phyloP scores from a whole-genome alignment of 1,140 invertebrate genomes.

The Capitella teleta region DNA sequence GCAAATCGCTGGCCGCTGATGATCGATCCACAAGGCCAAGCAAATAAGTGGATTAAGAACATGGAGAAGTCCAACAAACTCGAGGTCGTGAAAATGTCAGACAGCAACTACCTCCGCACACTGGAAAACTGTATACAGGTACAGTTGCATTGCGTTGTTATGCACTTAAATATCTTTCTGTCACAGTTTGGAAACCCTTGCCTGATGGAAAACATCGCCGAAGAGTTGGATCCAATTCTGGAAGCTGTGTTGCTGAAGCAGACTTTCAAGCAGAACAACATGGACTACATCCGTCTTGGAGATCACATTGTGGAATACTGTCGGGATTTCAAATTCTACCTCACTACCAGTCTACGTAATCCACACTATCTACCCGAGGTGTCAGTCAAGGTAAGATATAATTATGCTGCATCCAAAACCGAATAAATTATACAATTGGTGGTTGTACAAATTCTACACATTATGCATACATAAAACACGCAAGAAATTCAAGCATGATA shows the following conservation, averaged over 20 bases:
- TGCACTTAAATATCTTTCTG: background rate
- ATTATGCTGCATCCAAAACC: no score
- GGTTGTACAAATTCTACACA: no score
- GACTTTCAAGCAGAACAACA: conserved; percentile 33
- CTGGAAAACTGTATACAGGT: conserved; percentile 43
- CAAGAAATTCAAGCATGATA: no score
- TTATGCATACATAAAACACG: no score
- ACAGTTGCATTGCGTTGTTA: background rate
- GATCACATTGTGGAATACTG: conserved; percentile 40
- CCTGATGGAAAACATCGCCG: conserved; percentile 40
- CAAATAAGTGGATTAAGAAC: conserved; percentile 44
- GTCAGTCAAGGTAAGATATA: conserved; percentile 34
- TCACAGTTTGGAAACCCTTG: conserved; percentile 41
- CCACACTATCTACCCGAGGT: conserved; percentile 42
- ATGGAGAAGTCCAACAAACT: conserved; percentile 41
- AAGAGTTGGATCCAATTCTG: conserved; percentile 39
- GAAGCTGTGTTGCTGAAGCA: conserved; percentile 39
- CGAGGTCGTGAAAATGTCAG: conserved; percentile 36
- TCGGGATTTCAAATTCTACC: conserved; percentile 40
- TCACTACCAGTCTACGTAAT: conserved; percentile 39
- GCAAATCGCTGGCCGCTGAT: conserved; percentile 42
- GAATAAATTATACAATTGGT: no score
- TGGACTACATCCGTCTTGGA: conserved; percentile 39
- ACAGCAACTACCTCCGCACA: conserved; percentile 30
- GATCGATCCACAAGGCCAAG: conserved; percentile 43